Evolutionary conservation across 2,113 vertebrate genomes (phyloP).

Genomic region (Lontra canadensis): DNA sequence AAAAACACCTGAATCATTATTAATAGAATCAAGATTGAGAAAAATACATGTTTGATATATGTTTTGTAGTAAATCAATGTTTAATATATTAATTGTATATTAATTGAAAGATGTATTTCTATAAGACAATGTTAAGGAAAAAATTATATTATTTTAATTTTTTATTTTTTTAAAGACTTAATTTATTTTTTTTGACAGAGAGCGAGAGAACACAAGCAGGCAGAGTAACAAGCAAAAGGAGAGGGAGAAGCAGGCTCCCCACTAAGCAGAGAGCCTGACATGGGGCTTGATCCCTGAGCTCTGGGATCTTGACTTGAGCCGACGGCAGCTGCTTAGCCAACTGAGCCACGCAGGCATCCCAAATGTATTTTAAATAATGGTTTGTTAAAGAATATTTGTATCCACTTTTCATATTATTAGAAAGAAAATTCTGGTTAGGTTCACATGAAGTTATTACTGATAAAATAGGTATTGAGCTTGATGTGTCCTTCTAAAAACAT

Average conservation of each 20-base stretch:
- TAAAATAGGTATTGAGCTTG: neutral
- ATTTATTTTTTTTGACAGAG: no score
- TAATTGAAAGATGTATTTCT: neutral
- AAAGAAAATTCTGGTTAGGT: neutral
- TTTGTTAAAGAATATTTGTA: neutral
- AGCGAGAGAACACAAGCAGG: no score
- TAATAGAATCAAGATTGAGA: neutral
- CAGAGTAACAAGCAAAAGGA: no score
- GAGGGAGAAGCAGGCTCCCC: no score
- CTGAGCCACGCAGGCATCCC: no score
- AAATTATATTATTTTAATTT: no score
- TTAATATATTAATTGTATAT: neutral
- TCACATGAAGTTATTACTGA: neutral
- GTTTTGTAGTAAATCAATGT: neutral
- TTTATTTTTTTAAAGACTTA: no score
- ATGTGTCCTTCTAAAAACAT: neutral
- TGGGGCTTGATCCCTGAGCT: no score
- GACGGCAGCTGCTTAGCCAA: no score
- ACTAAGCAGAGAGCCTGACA: no score
- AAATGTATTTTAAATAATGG: neutral
- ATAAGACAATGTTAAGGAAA: neutral
- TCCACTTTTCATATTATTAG: neutral
- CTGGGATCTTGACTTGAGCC: no score
- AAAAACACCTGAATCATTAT: neutral
- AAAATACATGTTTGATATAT: neutral